Evolutionary conservation across 2,797 vertebrate genomes (phyloP).

Genomic region (Syngnathus acus): DNA sequence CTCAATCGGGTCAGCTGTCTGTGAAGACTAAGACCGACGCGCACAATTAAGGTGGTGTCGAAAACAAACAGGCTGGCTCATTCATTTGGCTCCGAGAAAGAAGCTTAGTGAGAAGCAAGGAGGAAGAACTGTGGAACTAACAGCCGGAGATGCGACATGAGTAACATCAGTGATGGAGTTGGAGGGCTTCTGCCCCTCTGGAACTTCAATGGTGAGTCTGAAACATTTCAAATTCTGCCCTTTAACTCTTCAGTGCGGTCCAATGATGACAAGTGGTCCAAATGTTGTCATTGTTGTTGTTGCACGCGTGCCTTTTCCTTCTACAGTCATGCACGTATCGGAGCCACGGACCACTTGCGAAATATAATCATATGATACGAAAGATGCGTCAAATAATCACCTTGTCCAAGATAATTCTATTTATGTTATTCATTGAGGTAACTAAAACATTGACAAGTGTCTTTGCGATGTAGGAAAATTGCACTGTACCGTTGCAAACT

Average conservation of each 20-base stretch:
- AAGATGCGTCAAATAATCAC: not conserved
- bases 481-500: too few relatives aligned
- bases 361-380: not conserved
- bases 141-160: slow-evolving; percentile 47
- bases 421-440: not conserved
- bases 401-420: not conserved
- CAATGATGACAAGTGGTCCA: not conserved
- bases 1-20: not conserved
- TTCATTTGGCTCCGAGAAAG: not conserved
- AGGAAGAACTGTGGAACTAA: not conserved
- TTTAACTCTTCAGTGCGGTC: not conserved
- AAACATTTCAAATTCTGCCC: not conserved
- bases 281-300: not conserved
- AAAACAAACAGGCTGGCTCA: slow-evolving; percentile 1
- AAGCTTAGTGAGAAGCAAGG: not conserved
- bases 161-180: slow-evolving; percentile 41
- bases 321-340: not conserved
- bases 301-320: not conserved
- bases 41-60: not conserved
- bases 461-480: too few relatives aligned
- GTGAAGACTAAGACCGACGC: not conserved
- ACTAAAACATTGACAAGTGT: too few relatives aligned
- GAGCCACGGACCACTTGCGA: not conserved
- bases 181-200: slow-evolving; percentile 38
- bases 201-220: slow-evolving; percentile 50